Percentiles rank a stretch among this genome's conserved stretches.
Evolutionary conservation across 1,140 invertebrate species (phyloP).

Genomic region (Brachionus calyciflorus): DNA sequence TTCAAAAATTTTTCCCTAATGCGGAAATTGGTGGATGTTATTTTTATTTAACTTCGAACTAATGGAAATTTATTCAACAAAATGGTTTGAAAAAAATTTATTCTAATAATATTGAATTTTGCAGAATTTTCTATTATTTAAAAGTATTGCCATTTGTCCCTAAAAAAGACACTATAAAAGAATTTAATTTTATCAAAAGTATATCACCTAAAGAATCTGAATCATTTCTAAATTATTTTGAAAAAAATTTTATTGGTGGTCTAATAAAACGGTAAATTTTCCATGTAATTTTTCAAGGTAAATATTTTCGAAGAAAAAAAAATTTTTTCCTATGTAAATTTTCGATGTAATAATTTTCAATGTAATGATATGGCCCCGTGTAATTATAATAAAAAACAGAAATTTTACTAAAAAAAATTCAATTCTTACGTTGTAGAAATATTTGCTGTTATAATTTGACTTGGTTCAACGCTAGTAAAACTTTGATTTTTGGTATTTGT

Average conservation of each 20-base stretch:
- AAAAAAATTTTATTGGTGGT: slow-evolving; percentile 30
- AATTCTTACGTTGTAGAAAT: no score
- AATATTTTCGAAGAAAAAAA: no score
- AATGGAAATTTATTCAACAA: slow-evolving; percentile 15
- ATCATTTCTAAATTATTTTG: slow-evolving; percentile 26
- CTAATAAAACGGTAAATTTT: no score
- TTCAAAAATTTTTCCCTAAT: slow-evolving; percentile 3
- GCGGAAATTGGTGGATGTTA: background rate
- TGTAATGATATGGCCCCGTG: no score
- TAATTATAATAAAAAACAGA: no score
- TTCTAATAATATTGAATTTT: slow-evolving; percentile 19
- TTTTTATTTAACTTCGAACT: slow-evolving; percentile 21
- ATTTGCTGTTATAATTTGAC: no score
- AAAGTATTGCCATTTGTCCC: slow-evolving; percentile 12
- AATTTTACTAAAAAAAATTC: no score
- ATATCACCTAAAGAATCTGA: slow-evolving; percentile 7
- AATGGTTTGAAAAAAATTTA: slow-evolving; percentile 10
- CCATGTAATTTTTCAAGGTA: no score
- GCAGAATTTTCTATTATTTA: slow-evolving; percentile 24
- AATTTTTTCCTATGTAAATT: no score
- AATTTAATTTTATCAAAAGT: slow-evolving; percentile 2
- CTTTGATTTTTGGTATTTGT: no score
- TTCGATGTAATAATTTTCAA: no score
- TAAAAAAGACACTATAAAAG: background rate
- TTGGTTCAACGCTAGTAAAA: no score